These are phyloP conservation scores for Coelogynopora nodosa DNA, from an alignment of 2,888 invertebrate species.

Conservation along the genomic window DNA sequence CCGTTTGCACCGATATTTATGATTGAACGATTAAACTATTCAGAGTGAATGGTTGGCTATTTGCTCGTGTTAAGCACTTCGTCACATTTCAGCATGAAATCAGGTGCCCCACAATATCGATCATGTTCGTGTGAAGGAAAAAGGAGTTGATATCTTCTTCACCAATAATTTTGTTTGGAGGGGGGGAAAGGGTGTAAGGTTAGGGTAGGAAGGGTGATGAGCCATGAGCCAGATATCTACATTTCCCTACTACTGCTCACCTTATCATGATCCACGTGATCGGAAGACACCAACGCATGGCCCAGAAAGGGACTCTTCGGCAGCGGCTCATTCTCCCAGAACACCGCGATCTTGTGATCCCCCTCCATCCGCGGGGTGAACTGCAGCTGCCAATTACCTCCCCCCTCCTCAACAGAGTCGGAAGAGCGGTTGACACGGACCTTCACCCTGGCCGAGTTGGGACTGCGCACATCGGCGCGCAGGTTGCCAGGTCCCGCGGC, in stretches of 20 bases:
- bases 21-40: too few relatives aligned
- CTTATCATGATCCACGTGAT: neutral
- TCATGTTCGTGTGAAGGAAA: too few relatives aligned
- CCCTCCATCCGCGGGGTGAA: slow-evolving; percentile 63
- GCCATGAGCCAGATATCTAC: too few relatives aligned
- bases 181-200: too few relatives aligned
- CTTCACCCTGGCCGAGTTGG: neutral
- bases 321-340: slow-evolving; percentile 64
- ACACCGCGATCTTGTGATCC: slow-evolving; percentile 73
- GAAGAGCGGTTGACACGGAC: slow-evolving; percentile 15
- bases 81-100: too few relatives aligned
- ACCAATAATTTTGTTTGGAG: too few relatives aligned
- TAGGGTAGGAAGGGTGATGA: too few relatives aligned
- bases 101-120: too few relatives aligned
- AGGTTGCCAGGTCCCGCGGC: neutral
- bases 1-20: too few relatives aligned
- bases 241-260: neutral
- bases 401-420: neutral
- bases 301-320: neutral
- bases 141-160: too few relatives aligned
- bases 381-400: neutral
- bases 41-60: too few relatives aligned
- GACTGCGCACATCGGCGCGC: neutral
- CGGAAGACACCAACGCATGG: neutral
- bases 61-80: too few relatives aligned